These are phyloP conservation scores for Ellobius talpinus DNA, from an alignment of 2,113 vertebrate species.

Conservation along the genomic window DNA sequence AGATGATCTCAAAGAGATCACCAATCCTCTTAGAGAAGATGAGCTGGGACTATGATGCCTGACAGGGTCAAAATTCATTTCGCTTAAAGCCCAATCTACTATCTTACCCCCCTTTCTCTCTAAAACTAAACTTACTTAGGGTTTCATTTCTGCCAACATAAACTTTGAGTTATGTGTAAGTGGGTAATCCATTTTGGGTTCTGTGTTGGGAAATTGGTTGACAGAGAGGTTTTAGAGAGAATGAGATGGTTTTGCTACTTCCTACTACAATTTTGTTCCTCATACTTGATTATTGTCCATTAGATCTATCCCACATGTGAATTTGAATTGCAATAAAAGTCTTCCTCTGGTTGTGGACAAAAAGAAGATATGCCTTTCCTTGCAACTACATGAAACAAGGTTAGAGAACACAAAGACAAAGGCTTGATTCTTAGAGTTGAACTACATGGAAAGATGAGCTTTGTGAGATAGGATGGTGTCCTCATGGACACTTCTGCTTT, in stretches of 20 bases:
- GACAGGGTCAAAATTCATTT: background rate
- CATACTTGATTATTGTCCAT: background rate
- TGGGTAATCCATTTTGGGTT: background rate
- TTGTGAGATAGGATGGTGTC: background rate
- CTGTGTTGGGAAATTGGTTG: background rate
- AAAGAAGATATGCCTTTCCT: background rate
- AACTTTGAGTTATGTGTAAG: background rate
- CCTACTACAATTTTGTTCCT: background rate
- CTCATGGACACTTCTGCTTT: background rate
- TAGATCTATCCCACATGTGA: background rate
- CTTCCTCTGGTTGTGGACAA: background rate
- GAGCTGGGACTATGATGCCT: background rate
- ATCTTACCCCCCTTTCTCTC: background rate
- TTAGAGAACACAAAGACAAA: background rate
- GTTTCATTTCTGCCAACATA: background rate
- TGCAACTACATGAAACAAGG: background rate
- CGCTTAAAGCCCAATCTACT: background rate
- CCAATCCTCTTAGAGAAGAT: background rate
- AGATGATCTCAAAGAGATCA: background rate
- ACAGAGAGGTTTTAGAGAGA: background rate
- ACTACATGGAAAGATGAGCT: background rate
- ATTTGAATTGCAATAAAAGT: constrained; percentile 1
- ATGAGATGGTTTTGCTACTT: background rate
- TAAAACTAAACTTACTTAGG: background rate
- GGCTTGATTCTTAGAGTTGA: background rate